Percentiles rank a stretch among this genome's conserved stretches.
phyloP scores from a whole-genome alignment of 2,797 vertebrate species.

The Karalla daura region DNA sequence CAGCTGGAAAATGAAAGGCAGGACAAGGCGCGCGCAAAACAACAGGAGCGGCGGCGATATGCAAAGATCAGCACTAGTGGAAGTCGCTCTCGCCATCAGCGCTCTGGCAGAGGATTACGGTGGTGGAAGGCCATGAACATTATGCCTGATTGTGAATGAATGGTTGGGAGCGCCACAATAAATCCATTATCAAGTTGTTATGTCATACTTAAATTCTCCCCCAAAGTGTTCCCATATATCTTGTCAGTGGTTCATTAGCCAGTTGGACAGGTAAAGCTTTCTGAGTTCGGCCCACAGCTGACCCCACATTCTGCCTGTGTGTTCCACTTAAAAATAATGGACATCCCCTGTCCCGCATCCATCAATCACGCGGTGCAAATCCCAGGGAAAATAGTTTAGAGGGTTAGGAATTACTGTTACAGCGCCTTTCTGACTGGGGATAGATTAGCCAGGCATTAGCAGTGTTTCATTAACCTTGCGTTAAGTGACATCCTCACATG shows the following conservation, averaged over 20 bases:
- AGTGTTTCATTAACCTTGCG: slow-evolving; percentile 86
- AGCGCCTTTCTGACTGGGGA: slow-evolving; percentile 79
- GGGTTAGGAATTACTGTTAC: slow-evolving; percentile 75
- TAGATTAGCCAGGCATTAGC: slow-evolving; percentile 84
- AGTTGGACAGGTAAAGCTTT: slow-evolving; percentile 80
- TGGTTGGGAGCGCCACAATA: slow-evolving; percentile 68
- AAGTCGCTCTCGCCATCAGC: slow-evolving; percentile 28
- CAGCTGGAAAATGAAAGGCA: slow-evolving; percentile 74
- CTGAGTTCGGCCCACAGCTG: slow-evolving; percentile 72
- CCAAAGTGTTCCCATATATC: slow-evolving; percentile 82
- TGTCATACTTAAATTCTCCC: slow-evolving; percentile 78
- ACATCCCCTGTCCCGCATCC: slow-evolving; percentile 79
- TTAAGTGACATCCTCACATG: slow-evolving; percentile 81
- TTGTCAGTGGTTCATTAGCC: slow-evolving; percentile 80
- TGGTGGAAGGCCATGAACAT: slow-evolving; percentile 38
- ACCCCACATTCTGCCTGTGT: slow-evolving; percentile 80
- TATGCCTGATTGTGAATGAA: slow-evolving; percentile 70
- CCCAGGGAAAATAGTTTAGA: slow-evolving; percentile 67
- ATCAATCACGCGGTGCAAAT: slow-evolving; percentile 78
- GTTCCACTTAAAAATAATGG: slow-evolving; percentile 84
- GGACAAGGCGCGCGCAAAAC: slow-evolving; percentile 30
- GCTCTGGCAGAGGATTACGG: slow-evolving; percentile 36
- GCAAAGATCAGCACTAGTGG: slow-evolving; percentile 40
- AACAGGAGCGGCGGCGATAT: neutral
- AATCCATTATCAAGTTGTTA: slow-evolving; percentile 83